A percentile compares a stretch with the other conserved stretches of the same genome.
phyloP scores from a whole-genome alignment of 2,888 invertebrate species.

The Diaperis boleti region DNA sequence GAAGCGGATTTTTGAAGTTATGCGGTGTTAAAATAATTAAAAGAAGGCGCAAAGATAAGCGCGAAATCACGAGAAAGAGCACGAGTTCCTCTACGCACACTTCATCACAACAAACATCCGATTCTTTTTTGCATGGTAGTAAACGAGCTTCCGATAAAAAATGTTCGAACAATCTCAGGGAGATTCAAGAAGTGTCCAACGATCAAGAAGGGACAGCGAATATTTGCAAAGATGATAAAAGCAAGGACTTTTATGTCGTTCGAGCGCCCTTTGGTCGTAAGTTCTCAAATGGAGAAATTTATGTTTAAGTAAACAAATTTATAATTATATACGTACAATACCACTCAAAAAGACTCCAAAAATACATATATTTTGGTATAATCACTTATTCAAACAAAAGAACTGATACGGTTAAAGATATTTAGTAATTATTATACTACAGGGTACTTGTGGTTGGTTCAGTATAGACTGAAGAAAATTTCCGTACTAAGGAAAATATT shows the following conservation, averaged over 20 bases:
- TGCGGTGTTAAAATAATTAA: conserved; percentile 65
- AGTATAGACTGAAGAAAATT: not conserved
- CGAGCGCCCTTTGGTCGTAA: conserved; percentile 22
- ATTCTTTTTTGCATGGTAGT: conserved; percentile 74
- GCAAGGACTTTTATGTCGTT: conserved; percentile 32
- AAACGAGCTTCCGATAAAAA: conserved; percentile 58
- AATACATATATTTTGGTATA: conserved; percentile 34
- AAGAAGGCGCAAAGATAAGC: conserved; percentile 63
- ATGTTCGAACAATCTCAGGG: conserved; percentile 57
- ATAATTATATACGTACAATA: conserved; percentile 22
- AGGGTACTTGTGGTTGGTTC: conserved; percentile 17
- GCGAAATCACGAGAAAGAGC: conserved; percentile 73
- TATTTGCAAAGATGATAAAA: conserved; percentile 46
- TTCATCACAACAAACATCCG: conserved; percentile 73
- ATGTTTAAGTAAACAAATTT: conserved; percentile 21
- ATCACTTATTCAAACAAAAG: conserved; percentile 28
- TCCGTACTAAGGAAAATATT: not conserved
- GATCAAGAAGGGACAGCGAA: conserved; percentile 55
- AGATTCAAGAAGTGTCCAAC: conserved; percentile 55
- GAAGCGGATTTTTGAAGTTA: conserved; percentile 81
- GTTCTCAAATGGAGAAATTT: conserved; percentile 34
- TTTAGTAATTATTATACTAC: no score
- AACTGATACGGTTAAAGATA: conserved; percentile 18
- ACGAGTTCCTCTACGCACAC: conserved; percentile 72
- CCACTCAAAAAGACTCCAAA: conserved; percentile 27